These are phyloP conservation scores for Rugalucina vietnamica DNA, from an alignment of 2,888 invertebrate genomes.

Conservation along the genomic window DNA sequence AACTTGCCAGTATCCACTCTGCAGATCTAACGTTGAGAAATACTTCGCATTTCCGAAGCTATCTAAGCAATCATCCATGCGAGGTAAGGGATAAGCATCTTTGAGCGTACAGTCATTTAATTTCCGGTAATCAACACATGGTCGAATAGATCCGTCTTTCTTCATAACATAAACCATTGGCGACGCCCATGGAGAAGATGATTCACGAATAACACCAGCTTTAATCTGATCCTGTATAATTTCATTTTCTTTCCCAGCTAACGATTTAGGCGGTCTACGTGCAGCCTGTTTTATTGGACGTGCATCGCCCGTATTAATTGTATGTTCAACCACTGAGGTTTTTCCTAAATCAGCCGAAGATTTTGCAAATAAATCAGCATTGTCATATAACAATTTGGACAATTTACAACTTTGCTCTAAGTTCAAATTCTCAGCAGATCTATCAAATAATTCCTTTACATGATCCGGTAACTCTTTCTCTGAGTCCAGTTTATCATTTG, in stretches of 20 bases:
- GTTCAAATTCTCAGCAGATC: background rate
- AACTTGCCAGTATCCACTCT: slow-evolving; percentile 59
- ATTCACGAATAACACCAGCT: background rate
- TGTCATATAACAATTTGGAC: background rate
- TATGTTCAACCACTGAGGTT: background rate
- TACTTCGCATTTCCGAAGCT: slow-evolving; percentile 1
- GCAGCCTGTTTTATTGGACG: slow-evolving; percentile 4
- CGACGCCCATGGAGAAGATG: background rate
- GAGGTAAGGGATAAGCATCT: slow-evolving; percentile 7
- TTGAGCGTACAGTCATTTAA: background rate
- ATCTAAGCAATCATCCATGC: background rate
- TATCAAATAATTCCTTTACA: background rate
- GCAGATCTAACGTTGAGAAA: slow-evolving; percentile 53
- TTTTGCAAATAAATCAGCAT: background rate
- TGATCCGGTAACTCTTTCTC: background rate
- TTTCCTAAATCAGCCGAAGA: background rate
- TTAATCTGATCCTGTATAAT: slow-evolving; percentile 3
- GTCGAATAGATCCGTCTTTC: slow-evolving; percentile 29
- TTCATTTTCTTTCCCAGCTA: background rate
- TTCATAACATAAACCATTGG: slow-evolving; percentile 42
- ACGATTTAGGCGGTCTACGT: background rate
- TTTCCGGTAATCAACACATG: slow-evolving; percentile 42
- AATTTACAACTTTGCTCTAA: background rate
- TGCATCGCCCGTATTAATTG: background rate
- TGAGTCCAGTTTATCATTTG: background rate